Evolutionary conservation across 64 coral and sea anemone species (phyloP).

Genomic region (Platygyra sinensis): DNA sequence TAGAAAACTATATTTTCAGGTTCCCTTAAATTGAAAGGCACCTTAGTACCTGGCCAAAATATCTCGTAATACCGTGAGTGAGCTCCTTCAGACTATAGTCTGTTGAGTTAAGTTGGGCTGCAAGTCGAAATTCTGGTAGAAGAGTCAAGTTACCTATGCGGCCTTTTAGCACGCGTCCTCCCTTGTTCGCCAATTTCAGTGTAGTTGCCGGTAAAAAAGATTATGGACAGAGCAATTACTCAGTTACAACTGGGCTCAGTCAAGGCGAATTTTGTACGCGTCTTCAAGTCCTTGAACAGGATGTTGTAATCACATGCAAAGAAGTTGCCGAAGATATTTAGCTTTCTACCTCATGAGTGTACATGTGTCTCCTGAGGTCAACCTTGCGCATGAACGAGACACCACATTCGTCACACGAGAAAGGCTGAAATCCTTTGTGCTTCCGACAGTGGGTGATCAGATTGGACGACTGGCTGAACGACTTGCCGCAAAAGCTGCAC

Average conservation of each 20-base stretch:
- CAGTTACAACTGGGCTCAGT: neutral
- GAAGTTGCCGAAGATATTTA: neutral
- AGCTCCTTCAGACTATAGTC: no score
- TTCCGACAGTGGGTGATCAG: conserved; percentile 72
- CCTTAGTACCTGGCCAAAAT: no score
- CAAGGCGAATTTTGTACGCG: neutral
- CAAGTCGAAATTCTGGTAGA: no score
- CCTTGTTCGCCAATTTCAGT: no score
- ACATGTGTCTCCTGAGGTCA: conserved; percentile 59
- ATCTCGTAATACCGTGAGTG: no score
- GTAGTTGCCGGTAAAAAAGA: no score
- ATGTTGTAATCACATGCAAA: neutral
- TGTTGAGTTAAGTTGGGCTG: no score
- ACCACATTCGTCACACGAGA: conserved; percentile 64
- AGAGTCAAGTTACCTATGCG: no score
- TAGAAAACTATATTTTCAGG: no score
- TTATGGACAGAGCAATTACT: neutral
- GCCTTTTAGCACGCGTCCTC: no score
- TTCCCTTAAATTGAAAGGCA: no score
- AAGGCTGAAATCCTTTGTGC: conserved; percentile 74
- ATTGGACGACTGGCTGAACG: conserved; percentile 76
- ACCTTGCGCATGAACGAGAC: conserved; percentile 67
- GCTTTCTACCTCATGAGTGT: conserved; percentile 37
- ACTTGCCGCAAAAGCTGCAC: conserved; percentile 61
- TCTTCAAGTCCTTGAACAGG: neutral